A percentile compares a stretch with the other conserved stretches of the same genome.
Conservation (phyloP, 2,113 vertebrate species). For the Tauraco erythrolophus region DNA sequence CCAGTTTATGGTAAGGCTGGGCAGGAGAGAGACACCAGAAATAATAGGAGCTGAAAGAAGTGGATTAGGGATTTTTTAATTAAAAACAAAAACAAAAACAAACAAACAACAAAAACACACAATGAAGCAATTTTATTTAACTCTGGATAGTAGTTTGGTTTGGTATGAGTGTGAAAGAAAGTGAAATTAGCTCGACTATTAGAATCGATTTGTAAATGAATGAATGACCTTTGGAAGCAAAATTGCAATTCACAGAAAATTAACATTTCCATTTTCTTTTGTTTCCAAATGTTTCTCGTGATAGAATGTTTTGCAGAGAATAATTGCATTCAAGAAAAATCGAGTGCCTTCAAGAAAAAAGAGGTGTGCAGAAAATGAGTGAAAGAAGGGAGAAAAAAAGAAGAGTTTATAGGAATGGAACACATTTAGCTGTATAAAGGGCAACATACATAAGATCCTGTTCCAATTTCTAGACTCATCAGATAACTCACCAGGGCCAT, state of each 20-base stretch:
- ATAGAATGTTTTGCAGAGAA: background rate
- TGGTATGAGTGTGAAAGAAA: background rate
- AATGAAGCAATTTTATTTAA: background rate
- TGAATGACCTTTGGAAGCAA: background rate
- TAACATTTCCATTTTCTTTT: background rate
- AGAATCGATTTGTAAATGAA: background rate
- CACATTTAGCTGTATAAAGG: background rate
- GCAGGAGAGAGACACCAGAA: background rate
- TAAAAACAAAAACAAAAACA: too few species aligned
- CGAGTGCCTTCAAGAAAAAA: rapidly evolving
- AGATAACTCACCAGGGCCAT: background rate
- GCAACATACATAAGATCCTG: background rate
- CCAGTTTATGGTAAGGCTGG: background rate
- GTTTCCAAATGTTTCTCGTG: background rate
- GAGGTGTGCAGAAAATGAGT: background rate
- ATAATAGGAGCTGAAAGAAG: background rate
- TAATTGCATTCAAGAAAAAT: background rate
- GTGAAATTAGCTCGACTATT: background rate
- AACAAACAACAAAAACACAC: background rate
- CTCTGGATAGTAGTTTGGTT: background rate
- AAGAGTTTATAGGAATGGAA: background rate
- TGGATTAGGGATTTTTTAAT: too few species aligned
- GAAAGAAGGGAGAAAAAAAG: background rate
- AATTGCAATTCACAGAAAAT: background rate
- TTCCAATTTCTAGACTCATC: background rate